A percentile compares a stretch with the other conserved stretches of the same genome.
phyloP scores from a whole-genome alignment of 2,888 invertebrate species.

The Nymphalis c-album region DNA sequence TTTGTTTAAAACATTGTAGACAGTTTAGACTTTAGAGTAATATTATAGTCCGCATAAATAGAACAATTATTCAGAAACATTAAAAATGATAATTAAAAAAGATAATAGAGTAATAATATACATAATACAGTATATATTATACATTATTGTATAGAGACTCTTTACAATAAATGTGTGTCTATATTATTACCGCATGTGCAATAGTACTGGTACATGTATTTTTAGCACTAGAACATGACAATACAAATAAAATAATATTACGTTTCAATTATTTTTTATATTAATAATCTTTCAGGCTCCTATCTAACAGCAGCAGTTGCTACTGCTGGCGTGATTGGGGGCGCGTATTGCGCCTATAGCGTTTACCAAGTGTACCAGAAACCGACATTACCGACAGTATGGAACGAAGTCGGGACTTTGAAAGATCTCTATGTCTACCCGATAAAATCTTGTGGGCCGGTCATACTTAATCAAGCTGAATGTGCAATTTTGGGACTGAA shows the following conservation, averaged over 20 bases:
- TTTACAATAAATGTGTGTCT: too few species aligned
- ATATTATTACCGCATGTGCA: too few species aligned
- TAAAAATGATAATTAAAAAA: too few species aligned
- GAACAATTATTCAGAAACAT: too few species aligned
- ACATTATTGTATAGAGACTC: too few species aligned
- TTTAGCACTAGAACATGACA: too few species aligned
- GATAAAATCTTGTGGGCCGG: slow-evolving; percentile 81
- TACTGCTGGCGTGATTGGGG: slow-evolving; percentile 58
- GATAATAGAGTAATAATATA: too few species aligned
- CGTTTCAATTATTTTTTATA: not conserved
- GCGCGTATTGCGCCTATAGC: slow-evolving; percentile 59
- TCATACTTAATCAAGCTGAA: slow-evolving; percentile 73
- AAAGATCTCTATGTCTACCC: slow-evolving; percentile 80
- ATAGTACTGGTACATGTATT: too few species aligned
- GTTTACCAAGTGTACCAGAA: slow-evolving; percentile 49
- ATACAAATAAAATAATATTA: not conserved
- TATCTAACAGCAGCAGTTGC: slow-evolving; percentile 53
- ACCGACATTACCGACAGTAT: slow-evolving; percentile 67
- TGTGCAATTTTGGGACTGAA: slow-evolving; percentile 79
- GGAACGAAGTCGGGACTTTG: slow-evolving; percentile 82
- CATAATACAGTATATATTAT: too few species aligned
- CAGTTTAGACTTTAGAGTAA: too few species aligned
- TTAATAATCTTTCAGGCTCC: slow-evolving; percentile 45
- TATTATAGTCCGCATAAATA: too few species aligned
- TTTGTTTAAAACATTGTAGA: too few species aligned